Conservation (phyloP, 2,888 invertebrate genomes). For the Orchesella flavescens region DNA sequence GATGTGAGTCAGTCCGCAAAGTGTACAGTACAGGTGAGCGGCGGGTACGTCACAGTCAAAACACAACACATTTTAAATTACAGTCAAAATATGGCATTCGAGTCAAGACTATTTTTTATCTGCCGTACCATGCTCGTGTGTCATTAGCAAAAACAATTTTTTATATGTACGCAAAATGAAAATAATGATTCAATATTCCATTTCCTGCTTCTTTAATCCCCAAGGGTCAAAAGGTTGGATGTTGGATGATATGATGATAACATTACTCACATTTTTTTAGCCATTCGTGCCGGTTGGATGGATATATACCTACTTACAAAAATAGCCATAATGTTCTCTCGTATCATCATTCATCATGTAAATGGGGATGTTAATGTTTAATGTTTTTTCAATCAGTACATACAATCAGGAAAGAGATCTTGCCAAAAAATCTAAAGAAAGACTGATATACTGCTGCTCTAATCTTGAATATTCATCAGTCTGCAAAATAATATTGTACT, state of each 20-base stretch:
- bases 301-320: not conserved
- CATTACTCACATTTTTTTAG: too few relatives aligned
- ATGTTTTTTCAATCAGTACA: slow-evolving; percentile 39
- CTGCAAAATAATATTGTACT: not conserved
- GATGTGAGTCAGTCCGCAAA: too few relatives aligned
- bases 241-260: too few relatives aligned
- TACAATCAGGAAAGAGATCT: slow-evolving; percentile 5
- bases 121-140: not conserved
- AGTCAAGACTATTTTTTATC: not conserved
- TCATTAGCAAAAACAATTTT: slow-evolving; percentile 3
- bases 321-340: not conserved
- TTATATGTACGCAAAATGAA: not conserved
- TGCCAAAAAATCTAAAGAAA: slow-evolving; percentile 22
- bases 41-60: too few relatives aligned
- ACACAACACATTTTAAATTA: too few relatives aligned
- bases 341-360: not conserved
- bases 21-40: too few relatives aligned
- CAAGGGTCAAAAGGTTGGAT: slow-evolving; percentile 18
- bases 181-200: slow-evolving; percentile 25
- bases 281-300: not conserved
- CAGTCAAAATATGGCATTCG: too few relatives aligned
- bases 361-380: not conserved
- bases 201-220: slow-evolving; percentile 25
- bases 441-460: too few relatives aligned
- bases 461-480: slow-evolving; percentile 28